Percentiles rank a stretch among this genome's conserved stretches.
Conservation (phyloP, 2,888 invertebrate species). For the Harpalus rubripes region DNA sequence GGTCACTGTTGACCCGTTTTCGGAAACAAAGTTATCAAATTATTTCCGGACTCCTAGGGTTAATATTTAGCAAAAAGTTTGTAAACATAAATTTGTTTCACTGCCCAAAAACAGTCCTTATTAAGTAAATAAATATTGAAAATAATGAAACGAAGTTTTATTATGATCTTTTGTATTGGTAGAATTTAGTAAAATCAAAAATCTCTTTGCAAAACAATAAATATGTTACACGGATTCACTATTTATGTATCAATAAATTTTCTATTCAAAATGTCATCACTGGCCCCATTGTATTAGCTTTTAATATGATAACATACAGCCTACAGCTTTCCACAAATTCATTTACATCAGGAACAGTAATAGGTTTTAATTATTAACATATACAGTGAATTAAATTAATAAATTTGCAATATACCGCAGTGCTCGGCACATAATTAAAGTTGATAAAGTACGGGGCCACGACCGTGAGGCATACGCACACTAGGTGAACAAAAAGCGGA, state of each 20-base stretch:
- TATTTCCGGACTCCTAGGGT: too few species aligned
- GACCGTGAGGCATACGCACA: constrained; percentile 5
- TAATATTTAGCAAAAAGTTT: neutral
- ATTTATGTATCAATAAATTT: neutral
- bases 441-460: constrained; percentile 37
- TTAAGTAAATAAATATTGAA: neutral
- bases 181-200: too few species aligned
- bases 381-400: constrained; percentile 26
- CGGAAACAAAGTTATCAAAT: too few species aligned
- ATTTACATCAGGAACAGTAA: neutral
- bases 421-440: constrained; percentile 28
- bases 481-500: constrained; percentile 18
- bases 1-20: too few species aligned
- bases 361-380: neutral
- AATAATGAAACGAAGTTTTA: neutral
- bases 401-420: constrained; percentile 21
- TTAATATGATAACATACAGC: neutral
- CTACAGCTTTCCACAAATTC: neutral
- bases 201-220: neutral
- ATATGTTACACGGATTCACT: neutral
- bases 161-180: too few species aligned
- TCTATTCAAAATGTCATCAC: neutral
- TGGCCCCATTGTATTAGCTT: neutral
- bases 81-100: neutral
- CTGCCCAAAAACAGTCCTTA: neutral